Percentiles rank a stretch among this genome's conserved stretches.
Conservation (phyloP, 2,113 vertebrate genomes). For the Dasyprocta punctata region DNA sequence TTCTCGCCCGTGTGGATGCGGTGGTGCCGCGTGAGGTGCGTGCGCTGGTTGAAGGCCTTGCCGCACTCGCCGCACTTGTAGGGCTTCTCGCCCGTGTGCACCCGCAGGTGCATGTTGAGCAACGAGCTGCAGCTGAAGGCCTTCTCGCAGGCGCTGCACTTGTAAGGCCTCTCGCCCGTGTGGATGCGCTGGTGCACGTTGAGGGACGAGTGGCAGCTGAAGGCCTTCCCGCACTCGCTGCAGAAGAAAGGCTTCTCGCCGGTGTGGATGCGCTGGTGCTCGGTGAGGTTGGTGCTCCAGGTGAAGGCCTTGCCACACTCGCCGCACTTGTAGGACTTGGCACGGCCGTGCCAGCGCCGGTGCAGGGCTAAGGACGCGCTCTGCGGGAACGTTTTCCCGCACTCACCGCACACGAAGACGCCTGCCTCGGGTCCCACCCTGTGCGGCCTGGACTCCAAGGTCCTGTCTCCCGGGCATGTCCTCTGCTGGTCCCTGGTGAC, state of each 20-base stretch:
- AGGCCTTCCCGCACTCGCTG: constrained; percentile 76
- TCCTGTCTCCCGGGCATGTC: rapidly evolving
- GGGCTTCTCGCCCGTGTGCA: constrained; percentile 69
- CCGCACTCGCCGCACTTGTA: constrained; percentile 53
- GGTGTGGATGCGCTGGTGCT: constrained; percentile 59
- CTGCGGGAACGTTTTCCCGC: constrained; percentile 90
- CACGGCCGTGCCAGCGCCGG: constrained; percentile 66
- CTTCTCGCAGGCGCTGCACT: constrained; percentile 64
- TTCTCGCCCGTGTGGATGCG: constrained; percentile 64
- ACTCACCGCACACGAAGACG: constrained; percentile 88
- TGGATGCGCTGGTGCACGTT: constrained; percentile 61
- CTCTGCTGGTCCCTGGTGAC: background rate
- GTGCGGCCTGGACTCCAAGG: background rate
- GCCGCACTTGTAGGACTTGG: constrained; percentile 68
- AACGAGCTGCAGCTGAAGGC: constrained; percentile 76
- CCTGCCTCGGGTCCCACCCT: constrained; percentile 77
- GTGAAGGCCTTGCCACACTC: constrained; percentile 80
- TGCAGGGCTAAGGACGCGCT: constrained; percentile 74
- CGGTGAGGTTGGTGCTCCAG: constrained; percentile 56
- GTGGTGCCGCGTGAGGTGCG: constrained; percentile 64
- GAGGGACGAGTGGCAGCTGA: constrained; percentile 69
- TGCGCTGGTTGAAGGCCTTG: constrained; percentile 72
- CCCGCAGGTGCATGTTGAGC: constrained; percentile 63
- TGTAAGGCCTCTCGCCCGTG: constrained; percentile 64
- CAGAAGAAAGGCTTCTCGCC: constrained; percentile 76